A percentile compares a stretch with the other conserved stretches of the same genome.
Conservation (phyloP, 2,797 vertebrate species). For the Mormyrus proboscirostris region DNA sequence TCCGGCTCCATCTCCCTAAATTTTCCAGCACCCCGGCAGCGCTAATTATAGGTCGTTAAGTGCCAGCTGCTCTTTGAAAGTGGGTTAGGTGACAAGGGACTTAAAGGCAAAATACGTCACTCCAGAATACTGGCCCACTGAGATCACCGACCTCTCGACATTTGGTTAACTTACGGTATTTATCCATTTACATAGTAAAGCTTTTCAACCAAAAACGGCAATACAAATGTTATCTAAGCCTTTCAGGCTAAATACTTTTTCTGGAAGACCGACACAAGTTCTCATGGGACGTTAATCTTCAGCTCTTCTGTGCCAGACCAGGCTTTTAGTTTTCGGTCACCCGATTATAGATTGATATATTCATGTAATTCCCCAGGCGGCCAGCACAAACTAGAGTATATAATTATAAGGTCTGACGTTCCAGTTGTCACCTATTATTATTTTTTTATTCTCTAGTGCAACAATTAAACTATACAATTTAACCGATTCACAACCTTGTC, state of each 20-base stretch:
- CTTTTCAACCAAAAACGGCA: background rate
- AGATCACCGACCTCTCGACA: background rate
- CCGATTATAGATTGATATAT: background rate
- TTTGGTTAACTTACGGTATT: background rate
- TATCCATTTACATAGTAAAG: background rate
- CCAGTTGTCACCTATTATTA: background rate
- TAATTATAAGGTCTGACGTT: background rate
- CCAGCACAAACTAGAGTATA: background rate
- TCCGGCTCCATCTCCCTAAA: slow-evolving; percentile 15
- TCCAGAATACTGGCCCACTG: background rate
- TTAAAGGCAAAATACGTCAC: slow-evolving; percentile 17
- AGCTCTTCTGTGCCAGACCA: background rate
- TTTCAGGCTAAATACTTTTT: background rate
- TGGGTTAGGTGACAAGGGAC: slow-evolving; percentile 36
- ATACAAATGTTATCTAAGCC: background rate
- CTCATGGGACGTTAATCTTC: background rate
- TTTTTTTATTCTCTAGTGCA: background rate
- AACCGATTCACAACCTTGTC: background rate
- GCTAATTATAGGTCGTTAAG: slow-evolving; percentile 28
- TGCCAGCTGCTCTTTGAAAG: slow-evolving; percentile 23
- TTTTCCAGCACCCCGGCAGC: slow-evolving; percentile 9
- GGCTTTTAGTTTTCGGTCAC: background rate
- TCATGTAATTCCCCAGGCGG: background rate
- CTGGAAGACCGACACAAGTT: background rate
- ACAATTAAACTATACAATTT: background rate